Evolutionary conservation across 1,140 invertebrate genomes (phyloP).

Genomic region (Lineus longissimus): DNA sequence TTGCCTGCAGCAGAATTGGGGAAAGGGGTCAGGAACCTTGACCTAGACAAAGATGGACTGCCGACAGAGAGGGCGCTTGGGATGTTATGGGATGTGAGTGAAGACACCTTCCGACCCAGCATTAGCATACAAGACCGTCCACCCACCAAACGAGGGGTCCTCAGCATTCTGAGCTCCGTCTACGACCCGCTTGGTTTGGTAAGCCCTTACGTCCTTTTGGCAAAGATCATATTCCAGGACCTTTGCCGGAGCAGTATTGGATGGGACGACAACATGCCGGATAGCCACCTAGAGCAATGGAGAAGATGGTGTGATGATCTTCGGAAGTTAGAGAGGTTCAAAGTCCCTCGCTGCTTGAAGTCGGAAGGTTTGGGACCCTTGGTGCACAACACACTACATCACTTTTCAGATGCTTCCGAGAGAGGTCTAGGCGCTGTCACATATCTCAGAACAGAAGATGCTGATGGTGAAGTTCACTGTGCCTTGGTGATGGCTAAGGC

Average conservation of each 20-base stretch:
- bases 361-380: conserved; percentile 1
- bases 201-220: conserved; percentile 8
- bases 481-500: conserved; percentile 15
- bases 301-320: conserved; percentile 9
- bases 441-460: conserved; percentile 6
- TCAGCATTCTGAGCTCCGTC: conserved; percentile 9
- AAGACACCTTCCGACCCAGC: conserved; percentile 7
- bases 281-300: not conserved
- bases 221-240: conserved; percentile 17
- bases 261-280: conserved; percentile 20
- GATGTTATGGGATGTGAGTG: not conserved
- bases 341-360: conserved; percentile 6
- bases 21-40: not conserved
- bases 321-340: not conserved
- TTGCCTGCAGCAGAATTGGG: conserved; percentile 11
- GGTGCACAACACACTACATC: not conserved
- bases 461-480: conserved; percentile 3
- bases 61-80: conserved; percentile 6
- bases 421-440: conserved; percentile 8
- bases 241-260: not conserved
- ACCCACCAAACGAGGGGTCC: conserved; percentile 5
- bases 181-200: conserved; percentile 19
- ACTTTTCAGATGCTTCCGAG: conserved; percentile 17
- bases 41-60: no score
- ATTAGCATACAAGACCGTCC: not conserved